phyloP scores from a whole-genome alignment of 2,113 vertebrate species.

The Elachura formosa region DNA sequence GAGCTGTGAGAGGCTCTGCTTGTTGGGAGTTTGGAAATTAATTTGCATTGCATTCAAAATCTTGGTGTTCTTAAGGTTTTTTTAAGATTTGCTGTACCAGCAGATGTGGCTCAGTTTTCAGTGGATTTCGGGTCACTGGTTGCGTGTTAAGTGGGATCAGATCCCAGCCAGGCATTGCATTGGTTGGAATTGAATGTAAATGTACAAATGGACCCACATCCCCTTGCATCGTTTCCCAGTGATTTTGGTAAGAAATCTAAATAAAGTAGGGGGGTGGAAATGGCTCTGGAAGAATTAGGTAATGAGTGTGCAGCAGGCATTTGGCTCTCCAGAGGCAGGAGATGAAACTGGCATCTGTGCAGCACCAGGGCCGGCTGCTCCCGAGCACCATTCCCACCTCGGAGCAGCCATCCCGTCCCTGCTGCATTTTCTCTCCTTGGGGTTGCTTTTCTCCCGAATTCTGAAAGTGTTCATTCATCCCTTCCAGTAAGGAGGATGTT shows the following conservation, averaged over 20 bases:
- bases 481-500: neutral
- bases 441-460: neutral
- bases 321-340: neutral
- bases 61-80: neutral
- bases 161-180: neutral
- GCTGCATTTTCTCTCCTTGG: neutral
- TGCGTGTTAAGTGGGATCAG: accelerated
- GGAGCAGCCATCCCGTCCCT: neutral
- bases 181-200: neutral
- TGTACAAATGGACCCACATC: accelerated
- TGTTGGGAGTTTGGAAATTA: neutral
- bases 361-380: neutral
- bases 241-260: neutral
- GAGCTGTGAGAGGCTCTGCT: neutral
- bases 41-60: accelerated
- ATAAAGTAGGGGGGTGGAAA: neutral
- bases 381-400: neutral
- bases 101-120: neutral
- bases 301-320: neutral
- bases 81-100: neutral
- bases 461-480: neutral
- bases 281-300: neutral
- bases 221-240: neutral
- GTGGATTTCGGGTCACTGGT: accelerated
- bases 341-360: neutral